Evolutionary conservation across 2,113 vertebrate genomes (phyloP).

Genomic region (Cervus canadensis): DNA sequence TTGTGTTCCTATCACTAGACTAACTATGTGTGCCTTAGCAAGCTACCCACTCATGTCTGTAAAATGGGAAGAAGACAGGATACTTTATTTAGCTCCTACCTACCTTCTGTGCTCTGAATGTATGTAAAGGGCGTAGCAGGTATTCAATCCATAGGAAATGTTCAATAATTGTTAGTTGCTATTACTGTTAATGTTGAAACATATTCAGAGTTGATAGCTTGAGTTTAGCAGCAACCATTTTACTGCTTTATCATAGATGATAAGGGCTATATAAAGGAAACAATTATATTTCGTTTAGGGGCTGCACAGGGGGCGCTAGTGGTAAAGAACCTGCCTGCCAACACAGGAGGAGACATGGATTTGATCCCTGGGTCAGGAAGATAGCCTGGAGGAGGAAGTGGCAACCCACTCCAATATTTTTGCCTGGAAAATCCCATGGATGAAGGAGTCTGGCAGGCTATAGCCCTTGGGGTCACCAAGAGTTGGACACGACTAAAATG

Average conservation of each 20-base stretch:
- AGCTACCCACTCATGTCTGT: background rate
- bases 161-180: background rate
- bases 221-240: background rate
- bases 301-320: background rate
- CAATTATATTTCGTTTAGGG: background rate
- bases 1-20: background rate
- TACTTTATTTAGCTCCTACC: background rate
- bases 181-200: background rate
- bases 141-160: background rate
- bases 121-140: background rate
- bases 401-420: background rate
- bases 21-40: background rate
- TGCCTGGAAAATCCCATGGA: background rate
- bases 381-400: background rate
- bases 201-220: background rate
- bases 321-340: background rate
- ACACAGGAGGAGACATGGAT: background rate
- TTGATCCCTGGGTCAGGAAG: background rate
- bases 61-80: background rate
- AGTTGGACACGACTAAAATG: background rate
- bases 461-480: background rate
- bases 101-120: background rate
- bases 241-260: background rate
- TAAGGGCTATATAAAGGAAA: background rate
- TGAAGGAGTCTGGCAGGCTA: background rate